Evolutionary conservation across 2,113 vertebrate species (phyloP).

Genomic region (Pelusios castaneus): DNA sequence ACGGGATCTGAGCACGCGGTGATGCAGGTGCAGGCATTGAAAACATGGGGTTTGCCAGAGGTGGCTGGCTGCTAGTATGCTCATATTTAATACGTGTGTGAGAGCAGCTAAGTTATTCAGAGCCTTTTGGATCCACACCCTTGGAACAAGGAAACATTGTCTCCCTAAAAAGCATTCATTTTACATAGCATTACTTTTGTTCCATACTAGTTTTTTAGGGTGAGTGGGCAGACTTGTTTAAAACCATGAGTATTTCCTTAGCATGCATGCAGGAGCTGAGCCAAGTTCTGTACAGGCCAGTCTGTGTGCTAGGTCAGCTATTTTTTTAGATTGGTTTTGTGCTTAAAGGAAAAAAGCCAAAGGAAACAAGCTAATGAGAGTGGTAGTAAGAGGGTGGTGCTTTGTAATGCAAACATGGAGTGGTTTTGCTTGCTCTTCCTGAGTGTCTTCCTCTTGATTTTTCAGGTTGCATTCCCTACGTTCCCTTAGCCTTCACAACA

Average conservation of each 20-base stretch:
- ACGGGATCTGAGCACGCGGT: background rate
- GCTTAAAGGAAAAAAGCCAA: background rate
- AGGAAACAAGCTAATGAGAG: background rate
- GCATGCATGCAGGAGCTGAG: background rate
- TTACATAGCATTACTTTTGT: background rate
- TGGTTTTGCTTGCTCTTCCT: background rate
- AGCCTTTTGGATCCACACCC: rapidly evolving
- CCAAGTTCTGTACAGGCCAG: background rate
- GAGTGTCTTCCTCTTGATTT: background rate
- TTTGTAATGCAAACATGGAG: background rate
- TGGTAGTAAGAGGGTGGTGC: background rate
- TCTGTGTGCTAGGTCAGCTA: background rate
- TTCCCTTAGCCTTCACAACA: slow-evolving; percentile 97
- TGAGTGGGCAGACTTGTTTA: rapidly evolving
- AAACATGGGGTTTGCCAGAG: slow-evolving; percentile 11
- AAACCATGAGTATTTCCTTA: background rate
- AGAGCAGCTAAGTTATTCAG: slow-evolving; percentile 34
- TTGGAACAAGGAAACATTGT: background rate
- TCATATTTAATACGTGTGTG: slow-evolving; percentile 32
- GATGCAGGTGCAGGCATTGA: background rate
- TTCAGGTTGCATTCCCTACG: slow-evolving; percentile 91
- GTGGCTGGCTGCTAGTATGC: slow-evolving; percentile 11
- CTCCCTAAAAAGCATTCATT: background rate
- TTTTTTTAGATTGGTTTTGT: background rate
- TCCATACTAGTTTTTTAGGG: background rate